Conservation (phyloP, 2,797 vertebrate genomes). For the Esox lucius region DNA sequence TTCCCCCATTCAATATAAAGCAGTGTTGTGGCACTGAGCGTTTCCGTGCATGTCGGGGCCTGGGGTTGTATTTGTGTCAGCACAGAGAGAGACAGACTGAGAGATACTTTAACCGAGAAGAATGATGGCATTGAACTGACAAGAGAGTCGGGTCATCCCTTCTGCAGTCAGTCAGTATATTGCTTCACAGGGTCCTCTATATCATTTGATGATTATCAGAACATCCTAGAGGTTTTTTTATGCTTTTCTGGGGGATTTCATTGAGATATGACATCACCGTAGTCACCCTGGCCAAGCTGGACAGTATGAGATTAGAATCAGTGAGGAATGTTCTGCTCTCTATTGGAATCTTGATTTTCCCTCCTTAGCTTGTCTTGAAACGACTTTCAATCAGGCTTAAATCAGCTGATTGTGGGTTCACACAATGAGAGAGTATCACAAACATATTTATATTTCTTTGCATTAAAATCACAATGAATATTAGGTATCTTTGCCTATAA, state of each 20-base stretch:
- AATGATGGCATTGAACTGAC: neutral
- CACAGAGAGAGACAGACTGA: constrained; percentile 6
- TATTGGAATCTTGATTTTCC: neutral
- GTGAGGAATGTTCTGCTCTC: neutral
- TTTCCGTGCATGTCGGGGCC: too few relatives aligned
- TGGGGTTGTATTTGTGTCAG: too few relatives aligned
- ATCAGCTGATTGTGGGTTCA: too few relatives aligned
- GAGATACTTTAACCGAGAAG: constrained; percentile 2
- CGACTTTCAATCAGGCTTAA: too few relatives aligned
- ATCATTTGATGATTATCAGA: neutral
- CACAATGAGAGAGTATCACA: too few relatives aligned
- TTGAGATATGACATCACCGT: neutral
- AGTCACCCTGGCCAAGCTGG: neutral
- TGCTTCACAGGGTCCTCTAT: neutral
- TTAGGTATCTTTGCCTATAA: too few relatives aligned
- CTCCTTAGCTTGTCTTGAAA: too few relatives aligned
- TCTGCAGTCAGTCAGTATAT: constrained; percentile 1
- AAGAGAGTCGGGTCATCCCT: neutral
- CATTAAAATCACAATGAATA: too few relatives aligned
- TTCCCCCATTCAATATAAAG: constrained; percentile 39
- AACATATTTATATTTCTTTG: too few relatives aligned
- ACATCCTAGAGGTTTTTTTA: neutral
- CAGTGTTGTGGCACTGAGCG: neutral
- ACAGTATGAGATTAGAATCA: neutral
- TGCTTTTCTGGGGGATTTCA: neutral